phyloP scores from a whole-genome alignment of 37 sponge, comb jelly and placozoan species.

The Haliclona indistincta region DNA sequence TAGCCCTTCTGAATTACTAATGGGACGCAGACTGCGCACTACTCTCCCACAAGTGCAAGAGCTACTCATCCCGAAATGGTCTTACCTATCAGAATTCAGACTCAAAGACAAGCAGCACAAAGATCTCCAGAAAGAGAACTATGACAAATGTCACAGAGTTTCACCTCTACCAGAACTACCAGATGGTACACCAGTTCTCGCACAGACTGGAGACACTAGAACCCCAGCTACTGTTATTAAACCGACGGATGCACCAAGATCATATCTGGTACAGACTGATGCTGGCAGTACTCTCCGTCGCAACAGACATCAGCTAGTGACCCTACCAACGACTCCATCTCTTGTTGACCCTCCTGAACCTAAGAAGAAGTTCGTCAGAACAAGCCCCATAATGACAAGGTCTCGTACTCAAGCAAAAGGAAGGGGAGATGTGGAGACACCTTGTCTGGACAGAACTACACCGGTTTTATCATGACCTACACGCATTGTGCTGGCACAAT shows the following conservation, averaged over 20 bases:
- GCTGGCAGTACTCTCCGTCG: conserved; percentile 17
- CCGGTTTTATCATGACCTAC: too few relatives aligned
- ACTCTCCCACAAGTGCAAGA: conserved; percentile 32
- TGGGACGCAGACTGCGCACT: conserved; percentile 39
- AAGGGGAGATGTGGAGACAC: too few relatives aligned
- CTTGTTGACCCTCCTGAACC: too few relatives aligned
- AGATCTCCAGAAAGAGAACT: conserved; percentile 30
- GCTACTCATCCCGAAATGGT: conserved; percentile 45
- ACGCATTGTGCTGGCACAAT: too few relatives aligned
- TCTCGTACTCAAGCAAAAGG: too few relatives aligned
- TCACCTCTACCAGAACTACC: not conserved
- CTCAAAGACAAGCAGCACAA: conserved; percentile 7
- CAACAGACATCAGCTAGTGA: too few relatives aligned
- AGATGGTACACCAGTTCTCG: conserved; percentile 34
- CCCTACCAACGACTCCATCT: too few relatives aligned
- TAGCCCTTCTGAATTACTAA: conserved; percentile 50
- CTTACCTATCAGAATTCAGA: conserved; percentile 27
- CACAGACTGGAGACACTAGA: not conserved
- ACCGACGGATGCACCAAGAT: conserved; percentile 19
- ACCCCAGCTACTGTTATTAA: conserved; percentile 4
- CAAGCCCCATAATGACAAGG: too few relatives aligned
- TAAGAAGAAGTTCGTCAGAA: too few relatives aligned
- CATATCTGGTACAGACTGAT: conserved; percentile 30
- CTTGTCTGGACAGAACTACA: too few relatives aligned
- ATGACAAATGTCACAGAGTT: conserved; percentile 36